Percentiles rank a stretch among this genome's conserved stretches.
Conservation (phyloP, 2,113 vertebrate genomes). For the Martes martes region DNA sequence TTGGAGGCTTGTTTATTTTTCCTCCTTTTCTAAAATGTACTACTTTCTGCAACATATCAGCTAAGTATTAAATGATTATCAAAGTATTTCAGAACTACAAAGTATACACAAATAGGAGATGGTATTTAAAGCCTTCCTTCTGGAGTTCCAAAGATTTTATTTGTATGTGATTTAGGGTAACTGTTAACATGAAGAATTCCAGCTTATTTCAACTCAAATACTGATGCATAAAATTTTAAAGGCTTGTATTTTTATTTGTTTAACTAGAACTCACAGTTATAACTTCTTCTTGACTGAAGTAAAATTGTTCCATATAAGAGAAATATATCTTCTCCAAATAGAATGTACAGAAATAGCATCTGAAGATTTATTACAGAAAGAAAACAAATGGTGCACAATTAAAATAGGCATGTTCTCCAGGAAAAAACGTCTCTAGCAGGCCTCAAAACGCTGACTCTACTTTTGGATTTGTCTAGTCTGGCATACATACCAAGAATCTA, state of each 20-base stretch:
- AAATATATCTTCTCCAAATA: constrained; percentile 56
- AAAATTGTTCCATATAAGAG: constrained; percentile 41
- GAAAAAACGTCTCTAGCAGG: constrained; percentile 22
- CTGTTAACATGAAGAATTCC: not conserved
- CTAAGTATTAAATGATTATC: not conserved
- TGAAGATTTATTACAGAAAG: constrained; percentile 59
- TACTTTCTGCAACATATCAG: not conserved
- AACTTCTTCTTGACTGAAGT: constrained; percentile 33
- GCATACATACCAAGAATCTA: constrained; percentile 10
- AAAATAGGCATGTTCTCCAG: constrained; percentile 52
- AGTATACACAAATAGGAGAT: not conserved
- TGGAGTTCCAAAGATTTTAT: not conserved
- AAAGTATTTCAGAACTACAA: not conserved
- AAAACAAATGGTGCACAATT: constrained; percentile 48
- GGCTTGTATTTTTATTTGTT: not conserved
- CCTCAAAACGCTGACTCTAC: not conserved
- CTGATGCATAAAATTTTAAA: not conserved
- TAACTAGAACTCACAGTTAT: constrained; percentile 23
- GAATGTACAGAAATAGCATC: constrained; percentile 53
- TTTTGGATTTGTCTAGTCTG: constrained; percentile 53
- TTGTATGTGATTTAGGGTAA: constrained; percentile 9
- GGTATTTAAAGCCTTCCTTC: not conserved
- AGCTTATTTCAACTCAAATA: not conserved
- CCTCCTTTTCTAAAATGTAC: not conserved
- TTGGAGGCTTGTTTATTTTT: not conserved